Percentiles rank a stretch among this genome's conserved stretches.
phyloP scores from a whole-genome alignment of 2,888 invertebrate species.

The Eupithecia vulgata region DNA sequence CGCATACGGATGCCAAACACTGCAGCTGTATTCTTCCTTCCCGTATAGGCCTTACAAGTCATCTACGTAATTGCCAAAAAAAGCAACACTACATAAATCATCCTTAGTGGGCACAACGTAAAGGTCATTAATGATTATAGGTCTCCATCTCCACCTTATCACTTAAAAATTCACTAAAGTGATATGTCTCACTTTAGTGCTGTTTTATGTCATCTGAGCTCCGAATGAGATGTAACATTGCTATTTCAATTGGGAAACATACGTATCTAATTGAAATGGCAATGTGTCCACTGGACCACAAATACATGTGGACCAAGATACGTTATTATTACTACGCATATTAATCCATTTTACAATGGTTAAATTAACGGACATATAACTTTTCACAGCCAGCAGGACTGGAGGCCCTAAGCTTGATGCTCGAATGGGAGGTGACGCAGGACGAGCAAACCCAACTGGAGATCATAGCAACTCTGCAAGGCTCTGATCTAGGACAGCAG shows the following conservation, averaged over 20 bases:
- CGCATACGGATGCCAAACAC: too few species aligned
- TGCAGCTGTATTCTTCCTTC: too few species aligned
- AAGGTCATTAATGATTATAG: too few species aligned
- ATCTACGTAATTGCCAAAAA: too few species aligned
- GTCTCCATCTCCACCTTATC: too few species aligned
- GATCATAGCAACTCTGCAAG: slow-evolving; percentile 89
- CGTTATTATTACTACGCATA: background rate
- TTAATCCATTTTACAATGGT: background rate
- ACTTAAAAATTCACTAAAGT: too few species aligned
- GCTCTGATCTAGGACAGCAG: slow-evolving; percentile 87
- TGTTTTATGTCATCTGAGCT: background rate
- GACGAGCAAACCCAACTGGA: slow-evolving; percentile 86
- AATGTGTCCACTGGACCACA: too few species aligned
- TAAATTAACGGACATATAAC: background rate
- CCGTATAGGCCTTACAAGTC: too few species aligned
- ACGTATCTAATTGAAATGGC: background rate
- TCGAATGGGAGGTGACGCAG: slow-evolving; percentile 88
- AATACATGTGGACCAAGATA: too few species aligned
- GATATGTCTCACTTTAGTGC: too few species aligned
- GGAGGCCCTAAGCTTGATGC: slow-evolving; percentile 89
- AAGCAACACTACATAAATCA: too few species aligned
- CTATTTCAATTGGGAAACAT: background rate
- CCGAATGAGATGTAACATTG: background rate
- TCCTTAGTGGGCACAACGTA: too few species aligned
- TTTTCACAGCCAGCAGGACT: slow-evolving; percentile 80